Evolutionary conservation across 2,797 vertebrate genomes (phyloP).

Genomic region (Ctenochaetus hawaiiensis): DNA sequence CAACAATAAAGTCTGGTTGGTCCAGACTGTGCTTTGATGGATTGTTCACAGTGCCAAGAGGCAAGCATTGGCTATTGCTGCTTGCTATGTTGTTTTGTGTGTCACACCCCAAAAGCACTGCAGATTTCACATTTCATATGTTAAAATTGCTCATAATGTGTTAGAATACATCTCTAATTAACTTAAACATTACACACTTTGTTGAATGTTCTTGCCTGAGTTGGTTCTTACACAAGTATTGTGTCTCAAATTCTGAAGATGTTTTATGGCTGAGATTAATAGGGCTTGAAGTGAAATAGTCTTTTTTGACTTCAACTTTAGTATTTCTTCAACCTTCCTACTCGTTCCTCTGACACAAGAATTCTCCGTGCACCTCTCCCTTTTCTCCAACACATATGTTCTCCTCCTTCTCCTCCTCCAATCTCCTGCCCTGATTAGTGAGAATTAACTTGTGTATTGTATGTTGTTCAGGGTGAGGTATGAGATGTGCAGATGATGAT

Average conservation of each 20-base stretch:
- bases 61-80: background rate
- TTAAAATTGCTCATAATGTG: background rate
- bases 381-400: slow-evolving; percentile 4
- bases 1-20: background rate
- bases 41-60: background rate
- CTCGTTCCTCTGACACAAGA: slow-evolving; percentile 21
- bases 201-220: background rate
- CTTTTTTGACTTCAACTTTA: slow-evolving; percentile 14
- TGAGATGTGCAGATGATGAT: slow-evolving; percentile 20
- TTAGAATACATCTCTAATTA: background rate
- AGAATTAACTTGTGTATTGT: slow-evolving; percentile 66
- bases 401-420: slow-evolving; percentile 13
- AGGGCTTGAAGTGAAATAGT: slow-evolving; percentile 17
- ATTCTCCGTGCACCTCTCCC: slow-evolving; percentile 17
- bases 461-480: slow-evolving; percentile 40
- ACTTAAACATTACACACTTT: slow-evolving; percentile 5
- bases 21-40: background rate
- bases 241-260: slow-evolving; percentile 6
- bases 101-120: background rate
- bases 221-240: background rate
- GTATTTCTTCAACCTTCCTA: slow-evolving; percentile 3
- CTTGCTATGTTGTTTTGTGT: background rate
- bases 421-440: slow-evolving; percentile 59
- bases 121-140: background rate
- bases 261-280: slow-evolving; percentile 23